Evolutionary conservation across 2,797 vertebrate genomes (phyloP), one percentile per base, ranked within the genome.

Genomic region (Parambassis ranga): DNA sequence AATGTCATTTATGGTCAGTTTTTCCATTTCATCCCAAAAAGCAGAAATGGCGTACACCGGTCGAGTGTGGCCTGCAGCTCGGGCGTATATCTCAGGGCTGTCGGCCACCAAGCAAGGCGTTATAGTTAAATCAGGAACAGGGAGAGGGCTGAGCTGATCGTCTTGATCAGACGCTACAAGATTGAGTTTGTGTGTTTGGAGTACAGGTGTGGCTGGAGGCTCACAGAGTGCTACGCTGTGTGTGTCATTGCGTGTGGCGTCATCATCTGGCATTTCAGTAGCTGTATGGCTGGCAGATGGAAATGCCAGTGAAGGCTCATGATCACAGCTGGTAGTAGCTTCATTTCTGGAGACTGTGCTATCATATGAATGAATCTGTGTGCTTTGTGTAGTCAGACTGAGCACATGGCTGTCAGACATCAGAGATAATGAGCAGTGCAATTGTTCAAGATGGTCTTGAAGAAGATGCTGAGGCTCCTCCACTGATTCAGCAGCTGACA

Each of bases 1-100:
- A 64, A 94, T 92, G 50, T 93, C 91, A 49, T 91, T 92, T 57
- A 94, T 93, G 0, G 93, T 94, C 42, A 92, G 38, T 73, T 92
- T 94, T 81, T 94, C 92, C 91, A 94, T 92, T 76, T 93, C 90
- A 24, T 94, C 83, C 93, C 93, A 94, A 62, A 93, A 94, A 10
- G 87, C 77, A 19, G 92, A 94, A 53, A 93, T 91, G 14, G 90
- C 90, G 9, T 82, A 93, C 36, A 93, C 83, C 0, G 90, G 86
- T 7, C 19, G 81, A 60, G 52, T 5, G 46, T 75, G 56, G 16
- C 82, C 87, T 2, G 49, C 14, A 1, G 75, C 63, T 65, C 74
- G 44, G 0, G 77, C 68, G 2, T 60, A 79, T 16, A 73, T 44
- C 73, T 88, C 90, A 1, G 88, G 86, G 64, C 55, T 56, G 65